A percentile compares a stretch with the other conserved stretches of the same genome.
Evolutionary conservation across 2,888 invertebrate species (phyloP).

Genomic region (Drosophila sordidula): DNA sequence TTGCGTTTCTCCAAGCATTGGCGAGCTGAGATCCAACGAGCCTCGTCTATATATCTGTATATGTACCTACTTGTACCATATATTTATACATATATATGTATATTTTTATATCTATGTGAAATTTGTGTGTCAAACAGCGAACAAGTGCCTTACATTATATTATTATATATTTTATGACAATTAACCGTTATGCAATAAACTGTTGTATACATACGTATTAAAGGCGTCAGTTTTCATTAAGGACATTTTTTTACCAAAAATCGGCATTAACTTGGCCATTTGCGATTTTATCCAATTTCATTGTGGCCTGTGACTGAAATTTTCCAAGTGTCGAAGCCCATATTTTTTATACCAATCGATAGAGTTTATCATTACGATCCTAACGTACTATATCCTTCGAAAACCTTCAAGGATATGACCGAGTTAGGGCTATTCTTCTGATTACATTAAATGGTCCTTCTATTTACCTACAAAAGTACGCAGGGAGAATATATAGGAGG

Average conservation of each 20-base stretch:
- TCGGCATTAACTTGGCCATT: too few species aligned
- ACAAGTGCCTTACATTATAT: slow-evolving; percentile 63
- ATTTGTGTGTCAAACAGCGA: slow-evolving; percentile 63
- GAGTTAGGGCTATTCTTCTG: too few species aligned
- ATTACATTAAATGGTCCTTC: too few species aligned
- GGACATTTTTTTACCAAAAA: too few species aligned
- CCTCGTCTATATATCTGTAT: slow-evolving; percentile 7
- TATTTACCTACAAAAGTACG: too few species aligned
- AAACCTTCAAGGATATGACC: too few species aligned
- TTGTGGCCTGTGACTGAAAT: too few species aligned
- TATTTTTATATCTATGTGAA: slow-evolving; percentile 24
- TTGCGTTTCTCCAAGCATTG: slow-evolving; percentile 9
- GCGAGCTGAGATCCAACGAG: slow-evolving; percentile 8
- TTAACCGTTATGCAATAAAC: slow-evolving; percentile 30
- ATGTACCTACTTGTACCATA: slow-evolving; percentile 43
- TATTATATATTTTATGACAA: slow-evolving; percentile 2
- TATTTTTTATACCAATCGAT: too few species aligned
- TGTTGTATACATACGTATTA: slow-evolving; percentile 23
- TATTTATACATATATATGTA: slow-evolving; percentile 15
- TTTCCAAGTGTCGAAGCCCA: too few species aligned
- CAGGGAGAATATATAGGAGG: too few species aligned
- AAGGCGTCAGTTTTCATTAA: not conserved
- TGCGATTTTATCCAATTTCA: too few species aligned
- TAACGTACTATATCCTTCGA: not conserved
- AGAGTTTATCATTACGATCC: too few species aligned